A percentile compares a stretch with the other conserved stretches of the same genome.
Conservation (phyloP, 2,888 invertebrate species). For the Cantharis lateralis region DNA sequence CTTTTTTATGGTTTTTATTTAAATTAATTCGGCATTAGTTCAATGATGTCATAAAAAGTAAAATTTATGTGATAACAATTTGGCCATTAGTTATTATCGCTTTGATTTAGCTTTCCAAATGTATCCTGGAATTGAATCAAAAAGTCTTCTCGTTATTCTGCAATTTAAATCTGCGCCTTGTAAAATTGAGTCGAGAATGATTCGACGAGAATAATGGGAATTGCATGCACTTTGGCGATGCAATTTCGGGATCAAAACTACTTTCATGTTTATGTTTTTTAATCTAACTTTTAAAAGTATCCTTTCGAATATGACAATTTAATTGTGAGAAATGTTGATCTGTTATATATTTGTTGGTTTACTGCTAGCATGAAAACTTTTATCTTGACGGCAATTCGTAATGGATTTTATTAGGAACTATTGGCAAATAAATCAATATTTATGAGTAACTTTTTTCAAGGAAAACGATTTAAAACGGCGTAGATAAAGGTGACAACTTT, state of each 20-base stretch:
- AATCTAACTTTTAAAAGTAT: neutral
- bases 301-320: neutral
- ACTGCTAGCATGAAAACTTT: conserved; percentile 5
- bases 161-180: neutral
- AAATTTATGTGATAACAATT: neutral
- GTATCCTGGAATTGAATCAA: neutral
- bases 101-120: neutral
- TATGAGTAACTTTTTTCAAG: conserved; percentile 27
- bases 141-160: neutral
- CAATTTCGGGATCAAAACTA: neutral
- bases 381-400: conserved; percentile 18
- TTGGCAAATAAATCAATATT: conserved; percentile 29
- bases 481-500: conserved; percentile 44
- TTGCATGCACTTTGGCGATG: neutral
- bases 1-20: neutral
- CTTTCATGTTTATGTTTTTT: neutral
- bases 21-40: neutral
- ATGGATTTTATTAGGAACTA: conserved; percentile 22
- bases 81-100: neutral
- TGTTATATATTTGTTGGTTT: neutral
- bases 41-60: neutral
- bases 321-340: neutral
- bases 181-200: neutral
- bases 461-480: conserved; percentile 31
- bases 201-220: neutral